These are phyloP conservation scores for Noctua comes DNA, from an alignment of 2,888 invertebrate species.

Conservation along the genomic window DNA sequence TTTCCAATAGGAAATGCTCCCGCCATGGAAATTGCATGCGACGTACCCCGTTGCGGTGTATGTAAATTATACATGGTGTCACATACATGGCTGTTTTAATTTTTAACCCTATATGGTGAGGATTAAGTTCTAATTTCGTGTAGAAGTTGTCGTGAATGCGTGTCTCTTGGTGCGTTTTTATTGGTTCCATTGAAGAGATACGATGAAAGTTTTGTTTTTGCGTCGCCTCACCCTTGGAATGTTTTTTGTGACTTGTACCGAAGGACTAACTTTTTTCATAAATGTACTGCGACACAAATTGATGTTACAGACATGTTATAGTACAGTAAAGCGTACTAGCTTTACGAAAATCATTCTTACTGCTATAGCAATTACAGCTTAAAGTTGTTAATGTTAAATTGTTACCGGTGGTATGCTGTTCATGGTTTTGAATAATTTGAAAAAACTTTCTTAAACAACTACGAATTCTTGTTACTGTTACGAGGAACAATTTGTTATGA, in stretches of 20 bases:
- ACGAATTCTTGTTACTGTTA: background rate
- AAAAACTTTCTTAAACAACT: background rate
- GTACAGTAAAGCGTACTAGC: background rate
- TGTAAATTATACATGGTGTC: constrained; percentile 33
- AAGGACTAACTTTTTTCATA: constrained; percentile 14
- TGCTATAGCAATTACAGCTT: background rate
- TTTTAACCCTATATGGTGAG: constrained; percentile 1
- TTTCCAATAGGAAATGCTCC: constrained; percentile 58
- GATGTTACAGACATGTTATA: background rate
- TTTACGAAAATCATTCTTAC: background rate
- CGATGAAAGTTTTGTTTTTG: constrained; percentile 32
- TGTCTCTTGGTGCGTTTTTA: constrained; percentile 27
- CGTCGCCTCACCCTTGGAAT: constrained; percentile 1
- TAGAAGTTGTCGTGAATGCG: background rate
- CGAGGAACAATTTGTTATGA: background rate
- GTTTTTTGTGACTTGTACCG: constrained; percentile 18
- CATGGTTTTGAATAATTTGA: background rate
- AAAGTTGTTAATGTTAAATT: background rate
- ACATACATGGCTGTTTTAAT: constrained; percentile 2
- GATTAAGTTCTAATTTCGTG: constrained; percentile 28
- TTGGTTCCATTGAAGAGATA: constrained; percentile 31
- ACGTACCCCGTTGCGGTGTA: constrained; percentile 34
- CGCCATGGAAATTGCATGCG: constrained; percentile 66
- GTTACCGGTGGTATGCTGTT: background rate
- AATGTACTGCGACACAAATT: background rate